Evolutionary conservation across 1,140 invertebrate species (phyloP).

Genomic region (Bradynema listronoti): DNA sequence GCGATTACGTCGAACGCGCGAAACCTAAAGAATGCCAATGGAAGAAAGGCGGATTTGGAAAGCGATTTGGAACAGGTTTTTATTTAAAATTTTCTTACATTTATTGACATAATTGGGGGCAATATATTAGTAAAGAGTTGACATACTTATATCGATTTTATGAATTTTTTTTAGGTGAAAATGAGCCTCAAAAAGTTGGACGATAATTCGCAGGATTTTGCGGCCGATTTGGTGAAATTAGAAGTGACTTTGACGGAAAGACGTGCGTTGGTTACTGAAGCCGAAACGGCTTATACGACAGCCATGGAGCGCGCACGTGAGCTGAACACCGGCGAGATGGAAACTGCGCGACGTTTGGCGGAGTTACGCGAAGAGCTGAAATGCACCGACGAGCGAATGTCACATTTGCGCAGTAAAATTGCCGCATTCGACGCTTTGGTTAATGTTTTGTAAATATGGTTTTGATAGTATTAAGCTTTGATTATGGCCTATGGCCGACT

Average conservation of each 20-base stretch:
- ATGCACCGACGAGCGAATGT: constrained; percentile 1
- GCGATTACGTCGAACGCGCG: constrained; percentile 71
- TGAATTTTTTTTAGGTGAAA: too few species aligned
- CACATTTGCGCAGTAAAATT: not conserved
- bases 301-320: constrained; percentile 4
- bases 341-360: constrained; percentile 20
- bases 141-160: too few species aligned
- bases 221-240: not conserved
- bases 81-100: too few species aligned
- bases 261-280: constrained; percentile 11
- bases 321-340: constrained; percentile 22
- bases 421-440: not conserved
- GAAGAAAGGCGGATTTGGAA: constrained; percentile 59
- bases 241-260: constrained; percentile 1
- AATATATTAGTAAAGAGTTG: too few species aligned
- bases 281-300: constrained; percentile 14
- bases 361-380: constrained; percentile 16
- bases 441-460: not conserved
- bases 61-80: constrained; percentile 61
- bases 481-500: not conserved
- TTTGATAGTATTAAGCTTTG: constrained; percentile 6
- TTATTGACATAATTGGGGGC: too few species aligned
- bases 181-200: not conserved
- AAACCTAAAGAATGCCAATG: constrained; percentile 59
- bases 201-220: not conserved